Evolutionary conservation across 92 coral and sea anemone genomes (phyloP).

Genomic region (Zoanthus sansibaricus): DNA sequence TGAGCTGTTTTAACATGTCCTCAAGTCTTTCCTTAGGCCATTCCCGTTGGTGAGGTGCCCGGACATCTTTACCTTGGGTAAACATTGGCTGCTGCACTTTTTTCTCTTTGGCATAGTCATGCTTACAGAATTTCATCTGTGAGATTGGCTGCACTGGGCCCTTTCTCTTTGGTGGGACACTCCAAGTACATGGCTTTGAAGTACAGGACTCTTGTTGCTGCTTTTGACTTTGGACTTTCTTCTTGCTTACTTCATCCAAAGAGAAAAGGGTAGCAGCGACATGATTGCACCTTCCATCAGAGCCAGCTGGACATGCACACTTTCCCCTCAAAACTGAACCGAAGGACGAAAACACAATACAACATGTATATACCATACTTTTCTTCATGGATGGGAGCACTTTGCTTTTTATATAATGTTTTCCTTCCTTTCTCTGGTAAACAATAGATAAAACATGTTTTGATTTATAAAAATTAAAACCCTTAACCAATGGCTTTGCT

Average conservation of each 20-base stretch:
- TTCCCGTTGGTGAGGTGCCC: constrained; percentile 28
- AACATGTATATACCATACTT: not conserved
- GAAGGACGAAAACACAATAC: not conserved
- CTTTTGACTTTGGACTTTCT: constrained; percentile 7
- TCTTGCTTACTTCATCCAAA: constrained; percentile 33
- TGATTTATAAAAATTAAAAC: constrained; percentile 6
- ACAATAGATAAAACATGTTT: constrained; percentile 11
- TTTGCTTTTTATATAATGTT: constrained; percentile 7
- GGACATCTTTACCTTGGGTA: constrained; percentile 30
- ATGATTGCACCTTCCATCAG: constrained; percentile 40
- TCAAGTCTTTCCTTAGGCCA: constrained; percentile 34
- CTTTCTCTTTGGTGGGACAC: constrained; percentile 13
- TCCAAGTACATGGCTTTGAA: constrained; percentile 51
- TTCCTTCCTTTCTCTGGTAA: constrained; percentile 1
- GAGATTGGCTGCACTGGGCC: constrained; percentile 38
- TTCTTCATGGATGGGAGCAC: constrained; percentile 39
- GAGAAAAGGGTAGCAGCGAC: constrained; percentile 28
- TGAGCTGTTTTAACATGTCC: constrained; percentile 15
- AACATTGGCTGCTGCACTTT: constrained; percentile 30
- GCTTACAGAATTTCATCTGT: constrained; percentile 28
- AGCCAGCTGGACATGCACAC: constrained; percentile 41
- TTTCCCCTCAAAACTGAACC: not conserved
- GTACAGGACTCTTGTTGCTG: constrained; percentile 37
- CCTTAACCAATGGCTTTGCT: constrained; percentile 39
- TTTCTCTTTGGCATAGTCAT: constrained; percentile 42